Percentiles rank a stretch among this genome's conserved stretches.
Evolutionary conservation across 2,888 invertebrate species (phyloP).

Genomic region (Polyploca ridens): DNA sequence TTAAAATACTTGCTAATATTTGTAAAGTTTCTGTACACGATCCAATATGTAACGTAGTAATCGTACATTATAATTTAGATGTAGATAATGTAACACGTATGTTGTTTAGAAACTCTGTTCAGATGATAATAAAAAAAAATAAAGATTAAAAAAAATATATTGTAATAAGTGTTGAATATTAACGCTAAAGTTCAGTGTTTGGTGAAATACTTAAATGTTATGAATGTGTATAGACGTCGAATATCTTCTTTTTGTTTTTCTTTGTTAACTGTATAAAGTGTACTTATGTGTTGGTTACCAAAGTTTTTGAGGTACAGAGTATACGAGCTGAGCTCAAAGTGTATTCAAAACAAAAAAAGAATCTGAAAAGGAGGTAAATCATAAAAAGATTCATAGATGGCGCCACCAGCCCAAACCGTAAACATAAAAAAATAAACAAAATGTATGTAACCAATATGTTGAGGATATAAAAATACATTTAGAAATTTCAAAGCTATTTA

Average conservation of each 20-base stretch:
- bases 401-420: too few relatives aligned
- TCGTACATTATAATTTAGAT: constrained; percentile 50
- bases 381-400: too few relatives aligned
- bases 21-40: constrained; percentile 35
- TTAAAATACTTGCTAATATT: background rate
- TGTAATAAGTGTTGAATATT: constrained; percentile 77
- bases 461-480: too few relatives aligned
- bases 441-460: too few relatives aligned
- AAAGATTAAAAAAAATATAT: constrained; percentile 58
- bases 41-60: constrained; percentile 45
- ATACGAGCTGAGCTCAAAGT: background rate
- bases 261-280: background rate
- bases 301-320: constrained; percentile 14
- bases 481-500: too few relatives aligned
- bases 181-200: constrained; percentile 72
- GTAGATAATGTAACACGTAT: constrained; percentile 64
- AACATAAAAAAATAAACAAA: too few relatives aligned
- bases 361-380: too few relatives aligned
- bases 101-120: constrained; percentile 68
- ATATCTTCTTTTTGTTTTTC: background rate
- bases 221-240: constrained; percentile 35
- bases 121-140: constrained; percentile 60
- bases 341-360: background rate
- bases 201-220: constrained; percentile 54
- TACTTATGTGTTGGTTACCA: constrained; percentile 15